phyloP scores from a whole-genome alignment of 2,888 invertebrate genomes.

The Scaptomyza polygonia region DNA sequence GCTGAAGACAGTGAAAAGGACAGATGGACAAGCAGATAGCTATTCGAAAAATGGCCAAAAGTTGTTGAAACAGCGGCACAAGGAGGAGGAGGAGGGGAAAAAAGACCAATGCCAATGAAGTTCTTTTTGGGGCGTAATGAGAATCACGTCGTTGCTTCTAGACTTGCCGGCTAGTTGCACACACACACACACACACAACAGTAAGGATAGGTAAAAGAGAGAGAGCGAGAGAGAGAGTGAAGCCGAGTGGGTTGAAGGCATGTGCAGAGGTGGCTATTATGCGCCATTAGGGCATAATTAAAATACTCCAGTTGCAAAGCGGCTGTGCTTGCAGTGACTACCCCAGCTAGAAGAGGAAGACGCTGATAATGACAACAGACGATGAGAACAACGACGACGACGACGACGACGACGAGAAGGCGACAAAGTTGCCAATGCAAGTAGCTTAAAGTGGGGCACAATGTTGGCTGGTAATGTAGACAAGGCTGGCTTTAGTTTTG shows the following conservation, averaged over 20 bases:
- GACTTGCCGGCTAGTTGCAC: conserved; percentile 11
- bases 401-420: conserved; percentile 7
- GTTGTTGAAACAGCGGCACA: conserved; percentile 32
- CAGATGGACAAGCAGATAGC: conserved; percentile 50
- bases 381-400: conserved; percentile 1
- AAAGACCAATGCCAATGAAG: conserved; percentile 53
- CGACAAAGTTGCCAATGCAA: conserved; percentile 41
- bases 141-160: conserved; percentile 20
- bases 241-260: background rate
- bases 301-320: conserved; percentile 77
- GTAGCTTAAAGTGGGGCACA: background rate
- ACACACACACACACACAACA: background rate
- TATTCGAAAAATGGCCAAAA: conserved; percentile 63
- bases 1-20: conserved; percentile 54
- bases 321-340: conserved; percentile 17
- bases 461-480: background rate
- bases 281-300: conserved; percentile 83
- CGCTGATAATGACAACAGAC: conserved; percentile 48
- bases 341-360: conserved; percentile 30
- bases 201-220: background rate
- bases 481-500: conserved; percentile 12
- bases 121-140: conserved; percentile 56
- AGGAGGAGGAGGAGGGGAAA: too few species aligned
- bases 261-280: conserved; percentile 71
- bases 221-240: background rate